Base-by-base conservation (phyloP, 2,888 invertebrate species). In the Choreutis nemorana region DNA sequence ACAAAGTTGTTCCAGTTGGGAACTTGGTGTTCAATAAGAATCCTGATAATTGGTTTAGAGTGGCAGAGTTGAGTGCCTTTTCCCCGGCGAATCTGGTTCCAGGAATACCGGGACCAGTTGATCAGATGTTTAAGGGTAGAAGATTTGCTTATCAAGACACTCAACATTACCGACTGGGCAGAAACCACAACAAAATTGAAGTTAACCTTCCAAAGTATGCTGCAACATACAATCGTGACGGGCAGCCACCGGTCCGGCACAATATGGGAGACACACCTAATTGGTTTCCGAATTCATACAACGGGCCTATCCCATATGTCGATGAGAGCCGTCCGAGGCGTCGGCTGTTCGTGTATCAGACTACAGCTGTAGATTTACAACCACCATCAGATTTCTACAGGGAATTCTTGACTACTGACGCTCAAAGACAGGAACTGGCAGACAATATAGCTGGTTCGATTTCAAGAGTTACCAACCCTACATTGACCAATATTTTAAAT, bases 231-330 rank as follows among this genome's bases (percentile, higher is more conserved):
- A 90, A 92, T 63, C 82, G 94, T 10, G 93, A 94, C 56, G 94
- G 94, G 0, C 75, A 83, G 2, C 85, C 86, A 81, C 77, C 83
- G 21, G 72, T 83, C 20, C 64, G 75, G 12, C 82, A 86, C 44
- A 92, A 91, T 55, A 90, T 91, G 65, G 85, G 82, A n/a, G 88
- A 87, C 8, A 88, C 90, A 1, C 94, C 94, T 3, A 94, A 94
- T 61, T 95, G 94, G 56, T 91, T 82, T 67, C 94, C 94, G 0
- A 95, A 95, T 71, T 91, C 91, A 40, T 95, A 93, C 61, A 70
- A 80, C 37, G 94, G 94, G 0, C 91, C 93, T 1, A 77, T 82
- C 6, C 33, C 39, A 5, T 23, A 7, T 11, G 29, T 39, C 1
- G 32, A 36, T 10, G 21, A 16, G 24, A 18, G 11, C 9, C 23